Evolutionary conservation across 2,113 vertebrate species (phyloP), one percentile per base, ranked within the genome.

Genomic region (Rhinolophus sinicus): DNA sequence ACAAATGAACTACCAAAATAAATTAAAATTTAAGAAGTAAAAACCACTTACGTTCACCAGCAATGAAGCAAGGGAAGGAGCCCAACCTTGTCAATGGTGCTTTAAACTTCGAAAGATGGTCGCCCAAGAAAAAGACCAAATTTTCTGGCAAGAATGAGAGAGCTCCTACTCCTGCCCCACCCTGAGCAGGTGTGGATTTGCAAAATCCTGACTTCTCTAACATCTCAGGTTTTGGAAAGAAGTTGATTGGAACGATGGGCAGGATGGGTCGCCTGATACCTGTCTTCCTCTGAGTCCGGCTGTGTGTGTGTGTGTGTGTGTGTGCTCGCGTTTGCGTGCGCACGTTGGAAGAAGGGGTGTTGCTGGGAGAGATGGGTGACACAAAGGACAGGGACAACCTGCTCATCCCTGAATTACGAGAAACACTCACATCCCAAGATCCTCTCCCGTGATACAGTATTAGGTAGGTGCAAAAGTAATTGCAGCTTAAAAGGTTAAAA

Each of bases 1-100:
- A 67, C 47, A 93, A 85, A 85, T 56, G 56, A 89, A 67, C n/a
- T 80, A 44, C 47, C 22, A 91, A 94, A 92, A 16, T 67, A 93
- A 83, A 60, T 77, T 62, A 35, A 76, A 40, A 50, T 33, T n/a
- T 83, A 28, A 40, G 89, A 90, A 77, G 24, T 60, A n/a, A 69
- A 89, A 87, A 19, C 22, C 50, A 40, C 12, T 93, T 54, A 21
- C 73, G 60, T 28, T 83, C 28, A 52, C 47, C 5, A 64, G 26
- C 2, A 1, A 6, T 52, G 33, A 88, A 67, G 10, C 28, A 40
- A 65, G 56, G 22, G 50, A 30, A 94, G 33, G 40, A 83, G 21
- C 35, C 18, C 44, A 54, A 30, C 18, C 9, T 70, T 87, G 67
- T 47, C 50, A 44, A 33, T 82, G 58, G 22, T 70, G 26, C 54